These are phyloP conservation scores for Phrynocephalus vlangalii DNA, from an alignment of 2,797 vertebrate species.

Conservation along the genomic window DNA sequence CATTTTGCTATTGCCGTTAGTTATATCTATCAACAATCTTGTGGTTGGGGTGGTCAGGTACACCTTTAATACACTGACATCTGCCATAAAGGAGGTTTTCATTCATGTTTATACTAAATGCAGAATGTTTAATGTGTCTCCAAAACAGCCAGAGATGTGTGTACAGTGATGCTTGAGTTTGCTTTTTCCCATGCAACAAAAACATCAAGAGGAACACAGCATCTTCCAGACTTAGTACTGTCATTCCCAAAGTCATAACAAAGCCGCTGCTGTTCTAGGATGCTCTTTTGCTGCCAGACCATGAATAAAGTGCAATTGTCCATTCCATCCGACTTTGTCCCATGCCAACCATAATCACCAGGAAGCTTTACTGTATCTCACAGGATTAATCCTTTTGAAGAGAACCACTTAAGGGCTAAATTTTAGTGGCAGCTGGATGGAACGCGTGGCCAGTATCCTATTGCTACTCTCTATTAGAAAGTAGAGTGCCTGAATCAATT, in stretches of 20 bases:
- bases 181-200: slow-evolving; percentile 4
- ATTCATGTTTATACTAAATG: not conserved
- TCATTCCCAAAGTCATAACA: not conserved
- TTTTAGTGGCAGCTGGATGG: no score
- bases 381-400: not conserved
- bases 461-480: not conserved
- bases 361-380: not conserved
- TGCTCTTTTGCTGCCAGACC: slow-evolving; percentile 26
- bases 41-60: not conserved
- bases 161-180: not conserved
- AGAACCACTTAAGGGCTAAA: not conserved
- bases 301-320: not conserved
- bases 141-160: not conserved
- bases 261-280: slow-evolving; percentile 24
- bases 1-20: slow-evolving; percentile 19
- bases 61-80: slow-evolving; percentile 17
- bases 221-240: not conserved
- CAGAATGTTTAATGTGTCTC: slow-evolving; percentile 8
- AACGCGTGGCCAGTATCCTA: no score
- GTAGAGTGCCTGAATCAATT: not conserved
- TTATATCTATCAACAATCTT: slow-evolving; percentile 30
- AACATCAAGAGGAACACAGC: not conserved
- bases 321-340: not conserved
- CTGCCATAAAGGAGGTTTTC: not conserved
- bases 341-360: not conserved